Percentiles rank a stretch among this genome's conserved stretches.
Evolutionary conservation across 1,140 invertebrate genomes (phyloP).

Genomic region (Ditylenchus dipsaci): DNA sequence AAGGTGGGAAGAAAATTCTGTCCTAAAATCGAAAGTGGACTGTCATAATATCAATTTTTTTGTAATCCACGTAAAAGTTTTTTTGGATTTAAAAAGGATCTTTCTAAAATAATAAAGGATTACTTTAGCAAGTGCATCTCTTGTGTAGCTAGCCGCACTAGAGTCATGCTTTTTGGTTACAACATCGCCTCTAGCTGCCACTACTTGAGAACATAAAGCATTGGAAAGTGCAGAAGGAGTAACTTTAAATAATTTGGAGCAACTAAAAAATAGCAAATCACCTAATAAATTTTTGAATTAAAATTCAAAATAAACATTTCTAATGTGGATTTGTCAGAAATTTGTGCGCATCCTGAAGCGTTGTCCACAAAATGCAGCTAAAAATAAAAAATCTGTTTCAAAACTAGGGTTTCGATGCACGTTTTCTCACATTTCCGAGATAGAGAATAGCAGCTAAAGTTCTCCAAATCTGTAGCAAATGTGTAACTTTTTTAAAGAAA

Average conservation of each 20-base stretch:
- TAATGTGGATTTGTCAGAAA: background rate
- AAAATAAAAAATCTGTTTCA: constrained; percentile 62
- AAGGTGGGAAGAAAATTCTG: too few relatives aligned
- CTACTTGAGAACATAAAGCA: constrained; percentile 64
- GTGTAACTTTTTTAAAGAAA: background rate
- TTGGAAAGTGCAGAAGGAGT: constrained; percentile 63
- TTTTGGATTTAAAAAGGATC: too few relatives aligned
- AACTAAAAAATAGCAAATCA: background rate
- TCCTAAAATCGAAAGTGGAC: too few relatives aligned
- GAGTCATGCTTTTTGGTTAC: constrained; percentile 69
- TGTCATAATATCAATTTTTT: too few relatives aligned
- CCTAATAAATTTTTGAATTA: too few relatives aligned
- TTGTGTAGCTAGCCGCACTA: constrained; percentile 57
- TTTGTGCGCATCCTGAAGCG: background rate
- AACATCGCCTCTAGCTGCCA: constrained; percentile 64
- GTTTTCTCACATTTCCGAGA: constrained; percentile 69
- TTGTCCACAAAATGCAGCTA: background rate
- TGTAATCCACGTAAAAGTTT: too few relatives aligned
- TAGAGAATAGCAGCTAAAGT: constrained; percentile 82
- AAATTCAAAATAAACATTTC: background rate
- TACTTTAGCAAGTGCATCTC: constrained; percentile 59
- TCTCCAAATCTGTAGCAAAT: constrained; percentile 77
- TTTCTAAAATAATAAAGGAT: background rate
- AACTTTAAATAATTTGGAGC: constrained; percentile 61
- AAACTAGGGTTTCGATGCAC: constrained; percentile 61